Evolutionary conservation across 1,140 invertebrate species (phyloP).

Genomic region (Panonychus citri): DNA sequence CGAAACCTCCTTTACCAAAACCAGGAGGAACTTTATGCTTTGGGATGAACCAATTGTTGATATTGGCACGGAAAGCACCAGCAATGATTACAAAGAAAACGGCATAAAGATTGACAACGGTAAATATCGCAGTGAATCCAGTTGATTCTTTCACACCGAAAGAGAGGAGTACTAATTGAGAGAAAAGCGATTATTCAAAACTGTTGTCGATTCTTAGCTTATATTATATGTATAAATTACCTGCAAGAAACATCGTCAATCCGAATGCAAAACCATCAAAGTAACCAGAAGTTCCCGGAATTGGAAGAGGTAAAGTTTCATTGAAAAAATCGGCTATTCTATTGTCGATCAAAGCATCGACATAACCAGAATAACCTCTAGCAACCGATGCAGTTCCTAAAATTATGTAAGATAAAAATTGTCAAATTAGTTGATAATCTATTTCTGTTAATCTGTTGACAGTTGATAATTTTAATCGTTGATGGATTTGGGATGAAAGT

Average conservation of each 20-base stretch:
- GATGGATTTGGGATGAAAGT: too few relatives aligned
- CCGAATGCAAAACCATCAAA: slow-evolving; percentile 55
- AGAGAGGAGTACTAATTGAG: slow-evolving; percentile 36
- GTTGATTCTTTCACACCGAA: slow-evolving; percentile 71
- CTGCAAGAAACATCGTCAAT: slow-evolving; percentile 23
- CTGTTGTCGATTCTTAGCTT: too few relatives aligned
- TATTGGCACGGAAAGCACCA: slow-evolving; percentile 46
- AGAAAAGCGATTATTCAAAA: slow-evolving; percentile 3
- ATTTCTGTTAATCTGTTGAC: slow-evolving; percentile 33
- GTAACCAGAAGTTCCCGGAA: slow-evolving; percentile 43
- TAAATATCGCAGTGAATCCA: slow-evolving; percentile 70
- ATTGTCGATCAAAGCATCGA: slow-evolving; percentile 52
- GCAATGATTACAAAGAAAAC: slow-evolving; percentile 58
- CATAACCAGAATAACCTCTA: slow-evolving; percentile 62
- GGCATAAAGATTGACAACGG: slow-evolving; percentile 54
- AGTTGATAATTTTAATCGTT: too few relatives aligned
- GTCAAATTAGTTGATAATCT: too few relatives aligned
- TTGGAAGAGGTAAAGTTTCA: slow-evolving; percentile 40
- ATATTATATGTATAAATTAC: slow-evolving; percentile 3
- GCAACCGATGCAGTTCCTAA: slow-evolving; percentile 68
- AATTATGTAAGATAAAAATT: slow-evolving; percentile 1
- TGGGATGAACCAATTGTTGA: slow-evolving; percentile 39
- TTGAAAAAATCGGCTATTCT: slow-evolving; percentile 41
- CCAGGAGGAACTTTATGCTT: slow-evolving; percentile 25
- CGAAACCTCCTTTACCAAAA: slow-evolving; percentile 40